These are phyloP conservation scores for Lepilemur ruficaudatus DNA, from an alignment of 2,797 vertebrate species.

Conservation along the genomic window DNA sequence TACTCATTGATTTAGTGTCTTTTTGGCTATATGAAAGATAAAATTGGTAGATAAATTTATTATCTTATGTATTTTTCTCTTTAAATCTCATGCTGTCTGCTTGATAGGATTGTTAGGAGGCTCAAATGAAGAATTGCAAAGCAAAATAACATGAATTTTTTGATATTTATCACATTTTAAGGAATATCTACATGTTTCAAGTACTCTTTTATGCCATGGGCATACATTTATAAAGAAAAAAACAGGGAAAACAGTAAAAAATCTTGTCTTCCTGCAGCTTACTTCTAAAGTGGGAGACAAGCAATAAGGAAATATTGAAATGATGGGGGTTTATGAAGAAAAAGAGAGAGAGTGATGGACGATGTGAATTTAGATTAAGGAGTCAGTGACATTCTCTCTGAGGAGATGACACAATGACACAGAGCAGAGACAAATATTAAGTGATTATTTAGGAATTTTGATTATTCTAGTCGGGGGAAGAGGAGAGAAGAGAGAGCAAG, in stretches of 20 bases:
- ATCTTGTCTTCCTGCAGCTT: neutral
- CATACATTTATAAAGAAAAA: neutral
- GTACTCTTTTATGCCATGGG: neutral
- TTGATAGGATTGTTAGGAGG: neutral
- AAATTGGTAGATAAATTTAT: neutral
- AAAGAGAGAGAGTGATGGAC: neutral
- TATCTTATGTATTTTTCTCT: neutral
- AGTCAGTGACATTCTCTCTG: neutral
- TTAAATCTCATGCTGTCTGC: neutral
- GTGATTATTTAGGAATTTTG: neutral
- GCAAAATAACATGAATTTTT: neutral
- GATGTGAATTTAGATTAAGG: neutral
- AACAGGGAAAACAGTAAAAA: neutral
- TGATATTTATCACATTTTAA: neutral
- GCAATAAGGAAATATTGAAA: neutral
- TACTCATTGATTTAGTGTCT: neutral
- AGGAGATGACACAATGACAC: neutral
- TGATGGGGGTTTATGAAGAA: neutral
- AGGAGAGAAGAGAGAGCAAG: neutral
- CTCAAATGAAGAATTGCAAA: neutral
- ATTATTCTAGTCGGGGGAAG: neutral
- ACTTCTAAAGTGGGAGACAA: neutral
- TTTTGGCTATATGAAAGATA: neutral
- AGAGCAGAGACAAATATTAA: neutral
- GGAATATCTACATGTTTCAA: neutral